phyloP scores from a whole-genome alignment of 2,797 vertebrate genomes.

The Threskiornis aethiopicus region DNA sequence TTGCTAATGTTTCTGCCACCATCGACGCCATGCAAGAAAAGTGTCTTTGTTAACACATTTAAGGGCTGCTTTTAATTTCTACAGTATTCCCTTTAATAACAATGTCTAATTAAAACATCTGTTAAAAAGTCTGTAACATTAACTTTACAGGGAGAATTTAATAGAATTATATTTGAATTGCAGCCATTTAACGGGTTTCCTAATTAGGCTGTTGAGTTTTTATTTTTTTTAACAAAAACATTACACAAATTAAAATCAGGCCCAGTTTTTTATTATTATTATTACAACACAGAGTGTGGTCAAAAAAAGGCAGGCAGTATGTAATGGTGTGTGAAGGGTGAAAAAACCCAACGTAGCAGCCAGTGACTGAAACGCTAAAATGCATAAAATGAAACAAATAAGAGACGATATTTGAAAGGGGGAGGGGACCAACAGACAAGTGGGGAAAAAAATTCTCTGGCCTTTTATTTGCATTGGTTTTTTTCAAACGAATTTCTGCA shows the following conservation, averaged over 20 bases:
- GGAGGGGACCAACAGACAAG: neutral
- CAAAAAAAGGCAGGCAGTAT: constrained; percentile 51
- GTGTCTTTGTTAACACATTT: constrained; percentile 82
- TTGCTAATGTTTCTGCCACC: constrained; percentile 76
- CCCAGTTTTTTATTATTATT: constrained; percentile 69
- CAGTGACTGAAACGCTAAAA: neutral
- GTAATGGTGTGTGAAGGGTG: constrained; percentile 33
- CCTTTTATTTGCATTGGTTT: neutral
- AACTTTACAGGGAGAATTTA: constrained; percentile 86
- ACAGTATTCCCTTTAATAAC: constrained; percentile 87
- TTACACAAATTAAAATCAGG: constrained; percentile 80
- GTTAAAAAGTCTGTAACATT: constrained; percentile 88
- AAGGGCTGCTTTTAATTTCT: constrained; percentile 84
- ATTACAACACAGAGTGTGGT: constrained; percentile 65
- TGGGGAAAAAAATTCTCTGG: neutral
- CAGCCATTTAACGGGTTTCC: constrained; percentile 82
- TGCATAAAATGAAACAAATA: constrained; percentile 11
- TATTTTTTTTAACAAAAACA: constrained; percentile 71
- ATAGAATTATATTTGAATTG: constrained; percentile 87
- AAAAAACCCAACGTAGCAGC: neutral
- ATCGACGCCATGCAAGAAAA: constrained; percentile 72
- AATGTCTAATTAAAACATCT: constrained; percentile 89
- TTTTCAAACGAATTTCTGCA: neutral
- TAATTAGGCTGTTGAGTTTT: constrained; percentile 78
- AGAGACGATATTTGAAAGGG: neutral